Base-by-base conservation (phyloP, 2,888 invertebrate species). In the Abrostola tripartita region DNA sequence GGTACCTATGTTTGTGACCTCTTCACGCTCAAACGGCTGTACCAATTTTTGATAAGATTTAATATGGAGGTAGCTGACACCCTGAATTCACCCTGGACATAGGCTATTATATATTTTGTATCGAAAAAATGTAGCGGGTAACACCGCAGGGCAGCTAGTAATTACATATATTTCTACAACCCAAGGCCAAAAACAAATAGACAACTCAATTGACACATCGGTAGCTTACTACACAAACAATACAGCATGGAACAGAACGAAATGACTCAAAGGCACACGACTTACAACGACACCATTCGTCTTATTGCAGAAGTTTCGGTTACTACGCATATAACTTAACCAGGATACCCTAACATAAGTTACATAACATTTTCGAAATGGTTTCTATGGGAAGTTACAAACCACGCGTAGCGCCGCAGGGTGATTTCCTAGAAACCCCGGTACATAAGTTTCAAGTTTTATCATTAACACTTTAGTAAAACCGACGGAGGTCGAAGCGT, bases 381-480 rank as follows among this genome's bases (percentile, higher is more conserved):
- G 78, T 78, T 78, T 55, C 61, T 53, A 71, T 68, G 59, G 57
- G 53, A 65, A 71, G 66, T 68, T 64, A 53, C 54, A 64, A 63
- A 65, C 74, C 74, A 60, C 62, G 38, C 52, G 56, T 38, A 42
- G 8, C 11, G 68, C 76, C 53, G 52, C 53, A 35, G 65, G 71
- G 61, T 37, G 57, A 68, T 75, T 71, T 79, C 64, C 60, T 57
- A 59, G 55, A 50, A 61, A 56, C 57, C 53, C 63, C 42, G 50
- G 54, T 67, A 61, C 60, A 64, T 67, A 62, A 71, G 71, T 68
- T 60, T 57, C 61, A 78, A 76, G 74, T 78, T 78, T 74, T 78
- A 78, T 74, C 78, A 78, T 78, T 78, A 78, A 74, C 76, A 71
- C 58, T 72, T 70, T 52, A 64, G 56, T 68, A 67, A 36, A 74